Evolutionary conservation across 2,888 invertebrate species (phyloP).

Genomic region (Nyleta sp.): DNA sequence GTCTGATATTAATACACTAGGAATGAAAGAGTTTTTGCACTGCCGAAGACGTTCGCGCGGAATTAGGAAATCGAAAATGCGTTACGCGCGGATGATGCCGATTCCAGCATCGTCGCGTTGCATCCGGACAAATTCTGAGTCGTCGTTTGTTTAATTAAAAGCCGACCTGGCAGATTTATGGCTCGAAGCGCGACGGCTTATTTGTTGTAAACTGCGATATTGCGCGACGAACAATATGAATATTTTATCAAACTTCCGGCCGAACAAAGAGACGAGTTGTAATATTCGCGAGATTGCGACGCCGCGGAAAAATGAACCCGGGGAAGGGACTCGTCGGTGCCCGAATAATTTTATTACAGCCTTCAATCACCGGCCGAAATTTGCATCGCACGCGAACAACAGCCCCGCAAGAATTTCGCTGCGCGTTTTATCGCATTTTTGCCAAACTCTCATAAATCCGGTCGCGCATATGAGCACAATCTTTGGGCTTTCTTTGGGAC

Average conservation of each 20-base stretch:
- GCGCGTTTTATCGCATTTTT: conserved; percentile 14
- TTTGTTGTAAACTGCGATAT: conserved; percentile 38
- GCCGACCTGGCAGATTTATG: conserved; percentile 18
- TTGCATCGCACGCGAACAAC: conserved; percentile 23
- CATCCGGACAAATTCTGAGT: conserved; percentile 31
- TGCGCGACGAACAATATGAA: conserved; percentile 17
- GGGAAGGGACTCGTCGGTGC: neutral
- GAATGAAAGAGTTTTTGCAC: too few species aligned
- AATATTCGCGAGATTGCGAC: conserved; percentile 11
- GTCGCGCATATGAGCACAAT: conserved; percentile 35
- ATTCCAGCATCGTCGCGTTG: conserved; percentile 10
- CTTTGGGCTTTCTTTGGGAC: conserved; percentile 32
- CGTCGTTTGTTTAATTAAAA: conserved; percentile 42
- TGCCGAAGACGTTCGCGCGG: conserved; percentile 14
- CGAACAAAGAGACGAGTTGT: conserved; percentile 4
- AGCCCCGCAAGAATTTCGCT: conserved; percentile 31
- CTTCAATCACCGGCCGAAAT: conserved; percentile 18
- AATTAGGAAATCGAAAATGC: conserved; percentile 13
- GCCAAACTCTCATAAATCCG: conserved; percentile 36
- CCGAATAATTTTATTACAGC: conserved; percentile 29
- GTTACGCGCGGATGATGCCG: conserved; percentile 13
- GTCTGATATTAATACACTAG: too few species aligned
- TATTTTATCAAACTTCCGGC: conserved; percentile 26
- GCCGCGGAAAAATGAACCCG: conserved; percentile 16
- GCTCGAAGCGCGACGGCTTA: conserved; percentile 1